phyloP scores from a whole-genome alignment of 2,113 vertebrate species.

The Neodon shergylaensis region DNA sequence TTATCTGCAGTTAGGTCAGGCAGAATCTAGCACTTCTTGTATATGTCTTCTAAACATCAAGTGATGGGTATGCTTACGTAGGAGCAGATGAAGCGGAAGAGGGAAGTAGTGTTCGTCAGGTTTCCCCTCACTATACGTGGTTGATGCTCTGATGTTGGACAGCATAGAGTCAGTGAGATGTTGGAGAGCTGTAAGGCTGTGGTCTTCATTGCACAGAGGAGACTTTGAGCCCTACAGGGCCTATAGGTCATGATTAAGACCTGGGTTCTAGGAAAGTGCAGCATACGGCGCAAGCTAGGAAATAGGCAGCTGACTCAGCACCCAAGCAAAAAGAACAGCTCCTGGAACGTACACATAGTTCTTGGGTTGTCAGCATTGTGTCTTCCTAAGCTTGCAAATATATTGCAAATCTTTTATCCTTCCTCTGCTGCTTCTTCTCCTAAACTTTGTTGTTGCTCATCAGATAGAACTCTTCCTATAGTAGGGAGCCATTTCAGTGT shows the following conservation, averaged over 20 bases:
- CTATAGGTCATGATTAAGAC: neutral
- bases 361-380: neutral
- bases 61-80: neutral
- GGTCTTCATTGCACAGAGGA: neutral
- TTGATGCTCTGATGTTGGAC: neutral
- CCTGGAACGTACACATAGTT: neutral
- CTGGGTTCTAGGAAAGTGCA: neutral
- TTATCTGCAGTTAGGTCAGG: neutral
- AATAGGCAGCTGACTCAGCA: neutral
- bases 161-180: neutral
- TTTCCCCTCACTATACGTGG: neutral
- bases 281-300: neutral
- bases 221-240: neutral
- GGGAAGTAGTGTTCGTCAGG: neutral
- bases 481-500: neutral
- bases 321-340: neutral
- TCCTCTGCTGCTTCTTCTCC: neutral
- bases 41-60: neutral
- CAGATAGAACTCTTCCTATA: accelerated
- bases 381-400: neutral
- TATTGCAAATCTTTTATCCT: neutral
- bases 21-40: neutral
- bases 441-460: neutral
- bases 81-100: too few relatives aligned
- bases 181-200: neutral